Base-by-base conservation (phyloP, 2,888 invertebrate species). In the Nomada ferruginata region DNA sequence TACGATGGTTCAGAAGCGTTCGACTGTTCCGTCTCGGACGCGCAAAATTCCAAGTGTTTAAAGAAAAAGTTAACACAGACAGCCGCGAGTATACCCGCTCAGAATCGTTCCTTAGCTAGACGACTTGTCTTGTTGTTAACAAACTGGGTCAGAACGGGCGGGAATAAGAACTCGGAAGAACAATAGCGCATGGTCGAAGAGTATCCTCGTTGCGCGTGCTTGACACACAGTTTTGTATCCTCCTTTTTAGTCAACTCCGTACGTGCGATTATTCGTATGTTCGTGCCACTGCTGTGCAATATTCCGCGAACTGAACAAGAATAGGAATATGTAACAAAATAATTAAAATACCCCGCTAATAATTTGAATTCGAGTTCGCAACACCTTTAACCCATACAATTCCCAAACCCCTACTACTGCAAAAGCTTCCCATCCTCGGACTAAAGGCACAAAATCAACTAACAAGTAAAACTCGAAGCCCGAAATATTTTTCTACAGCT, bases 141-240 rank as follows among this genome's bases (percentile, higher is more conserved):
- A 15, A 66, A 66, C 53, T 66, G 20, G 66, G 66, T 66, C 66
- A 66, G 66, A 66, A 66, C 53, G 52, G 59, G 76, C 9, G 55
- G 52, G 61, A 63, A 50, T 42, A 55, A 64, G 65, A 65, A 59
- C 69, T 42, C 11, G n/a, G 42, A 60, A 26, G 61, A 61, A 66
- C 66, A 66, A 66, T 66, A 20, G 66, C n/a, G n/a, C n/a, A 50
- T 66, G 52, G 20, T 53, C 66, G 66, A 66, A 66, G 66, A 36
- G 53, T n/a, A 53, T 66, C 52, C 66, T 57, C 18, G 29, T n/a
- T 9, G n/a, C 20, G n/a, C n/a, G 7, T 26, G 50, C 13, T 65
- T 65, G 20, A 66, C 66, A 26, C 63, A 20, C 66, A 20, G 20
- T 36, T 66, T 20, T 53, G 10, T 11, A 20, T 53, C 3, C 15